phyloP scores from a whole-genome alignment of 1,140 invertebrate species.

The Ceratoteleas bidentatus region DNA sequence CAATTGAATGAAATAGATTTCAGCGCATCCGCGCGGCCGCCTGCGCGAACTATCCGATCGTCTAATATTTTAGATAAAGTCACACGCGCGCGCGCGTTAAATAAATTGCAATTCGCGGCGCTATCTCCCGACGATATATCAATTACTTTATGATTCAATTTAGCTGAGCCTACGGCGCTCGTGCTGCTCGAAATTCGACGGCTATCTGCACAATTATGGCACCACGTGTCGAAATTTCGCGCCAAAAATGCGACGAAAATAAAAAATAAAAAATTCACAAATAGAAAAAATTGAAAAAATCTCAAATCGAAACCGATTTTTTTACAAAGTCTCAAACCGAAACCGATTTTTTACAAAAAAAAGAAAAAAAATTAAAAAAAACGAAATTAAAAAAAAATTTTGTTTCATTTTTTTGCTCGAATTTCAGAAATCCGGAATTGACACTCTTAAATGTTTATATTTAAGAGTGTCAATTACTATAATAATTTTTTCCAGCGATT shows the following conservation, averaged over 20 bases:
- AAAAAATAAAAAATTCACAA: not conserved
- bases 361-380: too few species aligned
- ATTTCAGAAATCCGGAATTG: too few species aligned
- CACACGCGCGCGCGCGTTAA: slow-evolving; percentile 39
- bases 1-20: slow-evolving; percentile 65
- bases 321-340: too few species aligned
- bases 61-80: slow-evolving; percentile 60
- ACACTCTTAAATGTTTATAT: too few species aligned
- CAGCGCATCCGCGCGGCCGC: slow-evolving; percentile 40
- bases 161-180: not conserved
- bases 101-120: slow-evolving; percentile 48
- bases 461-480: too few species aligned
- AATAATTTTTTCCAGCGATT: too few species aligned
- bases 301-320: not conserved
- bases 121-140: slow-evolving; percentile 43
- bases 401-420: too few species aligned
- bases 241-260: not conserved
- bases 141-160: slow-evolving; percentile 55
- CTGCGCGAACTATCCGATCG: slow-evolving; percentile 19
- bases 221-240: too few species aligned
- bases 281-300: not conserved
- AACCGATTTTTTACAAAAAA: too few species aligned
- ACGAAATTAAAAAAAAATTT: too few species aligned
- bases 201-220: too few species aligned
- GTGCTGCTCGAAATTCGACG: too few species aligned